Evolutionary conservation across 2,888 invertebrate genomes (phyloP).

Genomic region (Ctena decussata): DNA sequence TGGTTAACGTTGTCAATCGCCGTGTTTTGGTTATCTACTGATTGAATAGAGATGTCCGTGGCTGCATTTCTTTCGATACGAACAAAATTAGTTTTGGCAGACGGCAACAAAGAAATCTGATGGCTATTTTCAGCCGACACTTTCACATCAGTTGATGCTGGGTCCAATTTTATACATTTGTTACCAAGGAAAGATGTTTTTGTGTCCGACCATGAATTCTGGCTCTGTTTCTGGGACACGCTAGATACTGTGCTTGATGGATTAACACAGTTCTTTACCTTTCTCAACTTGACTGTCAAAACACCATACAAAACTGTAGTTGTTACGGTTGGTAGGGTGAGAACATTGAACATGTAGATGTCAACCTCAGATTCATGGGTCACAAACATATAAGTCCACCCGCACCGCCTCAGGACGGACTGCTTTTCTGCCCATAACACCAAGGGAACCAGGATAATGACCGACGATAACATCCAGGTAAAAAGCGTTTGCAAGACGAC

Average conservation of each 20-base stretch:
- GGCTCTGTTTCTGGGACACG: too few species aligned
- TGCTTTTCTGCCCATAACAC: background rate
- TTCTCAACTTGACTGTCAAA: conserved; percentile 7
- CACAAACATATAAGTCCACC: conserved; percentile 15
- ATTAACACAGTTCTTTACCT: background rate
- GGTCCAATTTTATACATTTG: too few species aligned
- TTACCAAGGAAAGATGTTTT: too few species aligned
- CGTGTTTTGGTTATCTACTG: too few species aligned
- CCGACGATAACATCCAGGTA: background rate
- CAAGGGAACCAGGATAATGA: conserved; percentile 10
- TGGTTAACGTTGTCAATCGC: too few species aligned
- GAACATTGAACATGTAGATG: conserved; percentile 22
- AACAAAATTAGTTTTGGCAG: background rate
- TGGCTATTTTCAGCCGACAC: too few species aligned
- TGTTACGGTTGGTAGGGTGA: conserved; percentile 4
- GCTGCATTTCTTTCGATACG: too few species aligned
- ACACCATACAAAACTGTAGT: conserved; percentile 15
- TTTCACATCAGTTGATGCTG: too few species aligned
- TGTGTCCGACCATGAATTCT: background rate
- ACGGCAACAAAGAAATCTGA: too few species aligned
- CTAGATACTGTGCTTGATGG: too few species aligned
- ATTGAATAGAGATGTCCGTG: too few species aligned
- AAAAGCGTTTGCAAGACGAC: conserved; percentile 17
- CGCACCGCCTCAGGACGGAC: background rate
- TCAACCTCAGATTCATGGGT: background rate